Base-by-base conservation (phyloP, 2,888 invertebrate species). In the Andrena hattorfiana region DNA sequence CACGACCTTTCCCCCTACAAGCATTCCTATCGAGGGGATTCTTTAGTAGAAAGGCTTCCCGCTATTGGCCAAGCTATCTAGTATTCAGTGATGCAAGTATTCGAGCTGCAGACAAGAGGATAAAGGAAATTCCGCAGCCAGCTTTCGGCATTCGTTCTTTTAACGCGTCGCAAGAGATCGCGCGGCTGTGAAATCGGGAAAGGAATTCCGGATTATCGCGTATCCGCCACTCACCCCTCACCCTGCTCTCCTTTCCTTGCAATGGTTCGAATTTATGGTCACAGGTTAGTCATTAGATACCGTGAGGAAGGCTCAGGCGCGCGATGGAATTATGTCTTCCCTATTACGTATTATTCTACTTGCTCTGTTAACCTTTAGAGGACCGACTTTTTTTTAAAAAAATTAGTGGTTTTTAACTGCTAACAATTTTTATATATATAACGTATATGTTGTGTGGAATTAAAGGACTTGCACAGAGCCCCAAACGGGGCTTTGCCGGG, bases 11-110 rank as follows among this genome's bases (percentile, higher is more conserved):
- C 54, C 66, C 81, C 70, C 84, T 72, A 62, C 80, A 73, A 83
- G 83, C 75, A 87, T 83, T 85, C 79, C 77, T 81, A 83, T 81
- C 77, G 77, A 63, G 48, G 42, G 86, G 86, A 87, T 87, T 85
- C 86, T 83, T 78, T 62, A 64, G 73, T 77, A 75, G 78, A 85
- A 80, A 85, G 42, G 81, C 82, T 87, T 68, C 78, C 77, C 76
- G 75, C 8, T 56, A 26, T 85, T 87, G 86, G 83, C 77, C 80
- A 49, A 16, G 77, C 69, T 71, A 56, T 78, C 77, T 56, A 81
- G 85, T 82, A 87, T 87, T 87, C 87, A 70, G 84, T 49, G 78
- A 79, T 70, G 74, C 68, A 60, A 81, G 74, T 77, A 87, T 87
- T 87, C 76, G 59, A 28, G 42, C 71, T 51, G 62, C 66, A 63